Conservation (phyloP, 2,888 invertebrate genomes). For the Pomacea canaliculata region DNA sequence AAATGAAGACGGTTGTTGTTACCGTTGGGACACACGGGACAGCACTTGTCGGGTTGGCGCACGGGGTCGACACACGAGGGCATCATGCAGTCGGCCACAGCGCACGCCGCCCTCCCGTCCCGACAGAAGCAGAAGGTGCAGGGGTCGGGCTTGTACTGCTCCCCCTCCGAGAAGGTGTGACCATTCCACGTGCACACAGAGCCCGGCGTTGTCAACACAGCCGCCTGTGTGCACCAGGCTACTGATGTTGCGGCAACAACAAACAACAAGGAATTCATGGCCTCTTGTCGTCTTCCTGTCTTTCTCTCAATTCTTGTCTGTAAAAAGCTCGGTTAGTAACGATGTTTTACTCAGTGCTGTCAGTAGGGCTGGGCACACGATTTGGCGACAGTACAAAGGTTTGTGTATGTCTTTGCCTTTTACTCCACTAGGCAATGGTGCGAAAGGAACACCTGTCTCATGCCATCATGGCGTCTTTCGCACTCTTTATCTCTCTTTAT, state of each 20-base stretch:
- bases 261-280: not conserved
- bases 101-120: not conserved
- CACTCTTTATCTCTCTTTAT: too few species aligned
- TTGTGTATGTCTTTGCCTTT: not conserved
- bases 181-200: conserved; percentile 8
- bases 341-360: too few species aligned
- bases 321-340: too few species aligned
- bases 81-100: not conserved
- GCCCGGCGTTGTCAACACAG: not conserved
- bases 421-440: not conserved
- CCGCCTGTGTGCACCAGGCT: not conserved
- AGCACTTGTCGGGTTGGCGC: conserved; percentile 10
- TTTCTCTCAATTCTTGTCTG: too few species aligned
- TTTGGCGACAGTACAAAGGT: not conserved
- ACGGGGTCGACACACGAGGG: conserved; percentile 13
- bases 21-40: conserved; percentile 17
- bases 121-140: conserved; percentile 11
- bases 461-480: too few species aligned
- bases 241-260: not conserved
- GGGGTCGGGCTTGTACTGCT: conserved; percentile 10
- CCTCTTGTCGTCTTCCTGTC: not conserved
- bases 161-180: not conserved
- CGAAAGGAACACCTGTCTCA: not conserved
- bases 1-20: too few species aligned
- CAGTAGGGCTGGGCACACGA: not conserved